Evolutionary conservation across 2,113 vertebrate genomes (phyloP).

Genomic region (Alexandromys fortis): DNA sequence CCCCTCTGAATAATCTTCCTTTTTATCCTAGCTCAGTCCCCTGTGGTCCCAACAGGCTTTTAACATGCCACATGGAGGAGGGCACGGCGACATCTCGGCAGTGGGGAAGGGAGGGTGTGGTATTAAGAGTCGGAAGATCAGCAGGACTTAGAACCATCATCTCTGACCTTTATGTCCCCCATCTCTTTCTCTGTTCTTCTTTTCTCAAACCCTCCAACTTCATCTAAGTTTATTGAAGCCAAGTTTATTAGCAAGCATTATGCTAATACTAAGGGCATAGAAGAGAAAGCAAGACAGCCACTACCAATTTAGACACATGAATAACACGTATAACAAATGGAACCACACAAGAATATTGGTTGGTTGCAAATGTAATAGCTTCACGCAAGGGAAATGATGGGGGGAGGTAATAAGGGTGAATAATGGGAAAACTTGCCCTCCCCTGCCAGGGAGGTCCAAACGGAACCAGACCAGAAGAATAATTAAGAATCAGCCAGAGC

Average conservation of each 20-base stretch:
- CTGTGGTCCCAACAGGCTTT: not conserved
- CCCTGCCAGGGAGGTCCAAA: not conserved
- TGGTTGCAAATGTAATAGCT: conserved; percentile 26
- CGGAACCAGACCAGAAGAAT: conserved; percentile 25
- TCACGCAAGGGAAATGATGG: not conserved
- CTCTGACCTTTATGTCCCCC: not conserved
- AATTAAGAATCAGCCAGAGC: conserved; percentile 29
- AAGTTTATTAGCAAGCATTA: not conserved
- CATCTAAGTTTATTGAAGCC: not conserved
- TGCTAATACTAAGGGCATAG: not conserved
- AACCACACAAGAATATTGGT: conserved; percentile 35
- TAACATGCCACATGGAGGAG: not conserved
- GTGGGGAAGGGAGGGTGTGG: not conserved
- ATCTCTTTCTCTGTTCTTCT: conserved; percentile 10
- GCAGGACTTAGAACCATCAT: not conserved
- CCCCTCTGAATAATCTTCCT: not conserved
- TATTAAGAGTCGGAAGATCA: conserved; percentile 10
- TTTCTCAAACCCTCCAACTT: conserved; percentile 13
- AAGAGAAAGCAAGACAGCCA: not conserved
- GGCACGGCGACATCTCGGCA: not conserved
- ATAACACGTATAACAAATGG: not conserved
- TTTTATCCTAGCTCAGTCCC: not conserved
- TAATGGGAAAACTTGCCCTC: not conserved
- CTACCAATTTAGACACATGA: not conserved
- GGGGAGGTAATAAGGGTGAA: not conserved